A percentile compares a stretch with the other conserved stretches of the same genome.
These are phyloP conservation scores for Lamellibrachia columna DNA, from an alignment of 2,888 invertebrate genomes.

Conservation along the genomic window DNA sequence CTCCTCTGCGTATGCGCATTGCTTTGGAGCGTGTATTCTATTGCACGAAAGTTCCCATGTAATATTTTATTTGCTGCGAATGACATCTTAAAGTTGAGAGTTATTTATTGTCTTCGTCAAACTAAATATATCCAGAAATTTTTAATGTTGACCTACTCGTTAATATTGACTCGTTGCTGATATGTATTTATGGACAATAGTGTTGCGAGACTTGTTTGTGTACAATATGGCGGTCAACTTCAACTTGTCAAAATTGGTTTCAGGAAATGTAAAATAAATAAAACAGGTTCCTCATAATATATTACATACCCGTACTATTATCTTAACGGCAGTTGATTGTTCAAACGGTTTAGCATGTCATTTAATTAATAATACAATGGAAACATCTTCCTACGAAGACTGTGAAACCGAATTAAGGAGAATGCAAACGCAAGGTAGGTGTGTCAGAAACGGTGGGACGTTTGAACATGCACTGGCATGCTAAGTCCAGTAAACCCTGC, in stretches of 20 bases:
- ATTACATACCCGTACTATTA: neutral
- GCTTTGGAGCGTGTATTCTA: neutral
- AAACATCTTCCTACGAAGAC: neutral
- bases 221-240: slow-evolving; percentile 29
- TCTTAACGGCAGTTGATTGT: neutral
- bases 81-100: neutral
- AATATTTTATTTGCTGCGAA: neutral
- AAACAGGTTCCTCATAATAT: neutral
- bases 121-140: neutral
- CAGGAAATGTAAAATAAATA: neutral
- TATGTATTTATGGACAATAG: neutral
- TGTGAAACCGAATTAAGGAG: neutral
- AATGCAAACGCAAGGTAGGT: slow-evolving; percentile 9
- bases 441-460: neutral
- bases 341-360: neutral
- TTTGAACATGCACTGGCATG: neutral
- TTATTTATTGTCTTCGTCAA: neutral
- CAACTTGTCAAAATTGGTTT: slow-evolving; percentile 19
- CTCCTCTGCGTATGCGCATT: neutral
- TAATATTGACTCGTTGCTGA: neutral
- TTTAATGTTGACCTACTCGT: neutral
- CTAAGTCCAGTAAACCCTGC: neutral
- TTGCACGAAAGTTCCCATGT: neutral
- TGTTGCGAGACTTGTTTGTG: slow-evolving; percentile 25
- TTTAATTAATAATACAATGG: neutral